Conservation (phyloP, 2,888 invertebrate genomes). For the Dorcus hopei region DNA sequence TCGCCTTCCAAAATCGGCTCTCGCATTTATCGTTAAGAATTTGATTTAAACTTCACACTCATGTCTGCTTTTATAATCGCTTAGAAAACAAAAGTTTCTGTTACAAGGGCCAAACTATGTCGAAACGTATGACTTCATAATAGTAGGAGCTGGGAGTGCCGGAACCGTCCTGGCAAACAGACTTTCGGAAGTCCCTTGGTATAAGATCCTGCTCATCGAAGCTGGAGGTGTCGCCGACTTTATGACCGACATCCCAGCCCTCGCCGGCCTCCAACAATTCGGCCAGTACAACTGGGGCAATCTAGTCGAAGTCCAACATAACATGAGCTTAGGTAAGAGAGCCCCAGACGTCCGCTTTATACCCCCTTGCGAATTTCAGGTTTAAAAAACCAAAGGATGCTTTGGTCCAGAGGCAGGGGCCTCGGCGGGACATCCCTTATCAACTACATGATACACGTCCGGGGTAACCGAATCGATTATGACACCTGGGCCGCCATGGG, state of each 20-base stretch:
- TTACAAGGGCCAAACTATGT: background rate
- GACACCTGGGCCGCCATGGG: conserved; percentile 22
- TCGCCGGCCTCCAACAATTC: conserved; percentile 54
- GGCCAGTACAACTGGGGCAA: conserved; percentile 61
- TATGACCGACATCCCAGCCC: conserved; percentile 52
- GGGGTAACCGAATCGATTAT: conserved; percentile 20
- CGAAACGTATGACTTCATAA: conserved; percentile 59
- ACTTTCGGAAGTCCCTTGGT: conserved; percentile 59
- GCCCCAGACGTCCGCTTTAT: too few species aligned
- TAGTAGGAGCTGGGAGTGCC: conserved; percentile 68
- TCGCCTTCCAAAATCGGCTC: too few species aligned
- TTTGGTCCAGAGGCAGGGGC: conserved; percentile 17
- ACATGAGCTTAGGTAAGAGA: conserved; percentile 49
- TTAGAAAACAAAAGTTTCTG: conserved; percentile 20
- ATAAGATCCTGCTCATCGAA: conserved; percentile 64
- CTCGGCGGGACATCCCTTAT: conserved; percentile 17
- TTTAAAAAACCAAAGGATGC: conserved; percentile 41
- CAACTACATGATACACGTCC: conserved; percentile 15
- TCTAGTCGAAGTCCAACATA: conserved; percentile 54
- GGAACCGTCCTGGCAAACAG: conserved; percentile 69
- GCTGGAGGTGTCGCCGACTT: conserved; percentile 57
- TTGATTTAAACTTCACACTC: too few species aligned
- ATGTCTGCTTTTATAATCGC: too few species aligned
- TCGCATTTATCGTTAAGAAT: too few species aligned
- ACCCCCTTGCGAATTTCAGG: conserved; percentile 21